phyloP scores from a whole-genome alignment of 2,797 vertebrate species.

The Smutsia gigantea region DNA sequence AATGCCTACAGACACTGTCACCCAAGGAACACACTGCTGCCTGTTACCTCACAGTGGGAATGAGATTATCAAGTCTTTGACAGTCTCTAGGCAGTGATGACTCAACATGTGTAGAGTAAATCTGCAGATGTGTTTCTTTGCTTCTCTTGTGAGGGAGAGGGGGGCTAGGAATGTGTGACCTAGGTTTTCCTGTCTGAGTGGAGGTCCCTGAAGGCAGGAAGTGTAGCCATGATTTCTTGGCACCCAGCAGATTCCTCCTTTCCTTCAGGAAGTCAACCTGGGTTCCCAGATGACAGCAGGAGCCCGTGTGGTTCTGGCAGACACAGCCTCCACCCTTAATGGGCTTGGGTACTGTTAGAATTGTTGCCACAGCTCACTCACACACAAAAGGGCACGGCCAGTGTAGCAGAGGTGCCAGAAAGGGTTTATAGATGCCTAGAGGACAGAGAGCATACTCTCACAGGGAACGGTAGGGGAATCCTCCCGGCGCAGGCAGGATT shows the following conservation, averaged over 20 bases:
- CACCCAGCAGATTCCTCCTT: background rate
- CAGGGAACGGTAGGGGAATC: background rate
- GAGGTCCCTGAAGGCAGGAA: background rate
- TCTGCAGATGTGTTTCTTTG: background rate
- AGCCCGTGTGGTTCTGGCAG: background rate
- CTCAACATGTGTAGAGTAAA: background rate
- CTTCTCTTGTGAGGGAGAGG: background rate
- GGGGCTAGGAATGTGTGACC: background rate
- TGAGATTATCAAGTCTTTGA: background rate
- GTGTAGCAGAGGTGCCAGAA: background rate
- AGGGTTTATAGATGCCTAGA: background rate
- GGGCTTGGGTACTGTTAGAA: background rate
- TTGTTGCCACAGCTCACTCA: background rate
- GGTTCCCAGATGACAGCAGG: background rate
- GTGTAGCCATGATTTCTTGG: background rate
- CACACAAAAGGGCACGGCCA: background rate
- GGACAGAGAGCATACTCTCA: background rate
- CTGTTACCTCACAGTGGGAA: background rate
- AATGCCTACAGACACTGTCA: conserved; percentile 44
- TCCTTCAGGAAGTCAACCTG: background rate
- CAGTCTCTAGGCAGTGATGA: background rate
- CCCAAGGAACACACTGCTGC: conserved; percentile 9
- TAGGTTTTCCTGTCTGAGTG: background rate
- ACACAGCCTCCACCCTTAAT: background rate
- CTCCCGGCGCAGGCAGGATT: background rate